Evolutionary conservation across 2,113 vertebrate genomes (phyloP), one percentile per base, ranked within the genome.

Genomic region (Orientallactaga bullata): DNA sequence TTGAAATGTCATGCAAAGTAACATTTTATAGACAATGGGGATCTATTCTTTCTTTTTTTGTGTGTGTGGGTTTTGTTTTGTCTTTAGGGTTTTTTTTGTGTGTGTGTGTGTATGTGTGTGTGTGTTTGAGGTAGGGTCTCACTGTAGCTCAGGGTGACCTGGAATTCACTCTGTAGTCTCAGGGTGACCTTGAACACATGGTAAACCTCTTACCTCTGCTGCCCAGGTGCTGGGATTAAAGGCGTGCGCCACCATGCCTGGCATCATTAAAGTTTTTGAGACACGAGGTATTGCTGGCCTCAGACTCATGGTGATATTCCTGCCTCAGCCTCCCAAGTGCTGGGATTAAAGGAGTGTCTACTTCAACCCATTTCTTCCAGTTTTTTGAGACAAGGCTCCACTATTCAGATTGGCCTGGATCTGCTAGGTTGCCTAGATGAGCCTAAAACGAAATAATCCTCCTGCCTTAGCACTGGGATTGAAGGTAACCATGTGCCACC

Each of bases 1-100:
- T 88, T 79, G 81, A 60, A 79, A 63, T 83, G 30, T 87, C 89
- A 15, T 71, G 35, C 21, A 93, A 37, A 79, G 42, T 17, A 96
- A 71, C 32, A 77, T 10, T 55, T 55, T 55, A 55, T 12, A 55
- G 55, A 55, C 55, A 55, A 13, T 55, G 55, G 55, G 55, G 7
- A 55, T 55, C 55, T 55, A 55, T 55, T 55, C 55, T 55, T 55
- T 55, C 12, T 55, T 55, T 13, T 55, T 55, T 11, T 55, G 7
- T 16, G 7, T 55, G 7, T 55, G 55, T 55, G 55, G 12, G 7
- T 55, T 55, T 55, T 55, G 55, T 55, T 55, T 55, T 47, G 42
- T 47, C 42, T 47, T 47, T 47, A 47, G 5, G 8, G 5, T 47
- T 47, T 47, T 47, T 47, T 47, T 47, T 47, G 42, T 5, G 5